Percentiles rank a stretch among this genome's conserved stretches.
Evolutionary conservation across 1,140 invertebrate species (phyloP).

Genomic region (Camponotus pennsylvanicus): DNA sequence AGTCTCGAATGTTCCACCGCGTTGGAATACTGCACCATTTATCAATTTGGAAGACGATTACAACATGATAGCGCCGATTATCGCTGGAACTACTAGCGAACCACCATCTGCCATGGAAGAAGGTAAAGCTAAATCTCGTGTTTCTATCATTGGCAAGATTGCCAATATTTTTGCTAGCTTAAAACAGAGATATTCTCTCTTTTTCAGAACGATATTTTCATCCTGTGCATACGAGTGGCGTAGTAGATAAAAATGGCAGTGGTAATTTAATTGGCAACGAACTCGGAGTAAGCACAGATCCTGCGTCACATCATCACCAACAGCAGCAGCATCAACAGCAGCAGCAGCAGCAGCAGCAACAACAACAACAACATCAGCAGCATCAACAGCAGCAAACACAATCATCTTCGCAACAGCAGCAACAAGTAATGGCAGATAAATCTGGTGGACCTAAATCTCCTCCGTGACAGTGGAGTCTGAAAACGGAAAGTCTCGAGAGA

Average conservation of each 20-base stretch:
- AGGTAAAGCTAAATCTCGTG: slow-evolving; percentile 71
- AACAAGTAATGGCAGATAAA: slow-evolving; percentile 85
- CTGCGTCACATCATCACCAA: slow-evolving; percentile 81
- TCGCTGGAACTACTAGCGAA: slow-evolving; percentile 84
- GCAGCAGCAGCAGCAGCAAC: slow-evolving; percentile 73
- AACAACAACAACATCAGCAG: slow-evolving; percentile 70
- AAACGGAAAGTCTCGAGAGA: slow-evolving; percentile 71
- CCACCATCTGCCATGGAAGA: slow-evolving; percentile 84
- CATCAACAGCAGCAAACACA: slow-evolving; percentile 76
- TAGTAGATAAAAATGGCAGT: slow-evolving; percentile 84
- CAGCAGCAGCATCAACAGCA: slow-evolving; percentile 80
- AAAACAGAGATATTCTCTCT: not conserved
- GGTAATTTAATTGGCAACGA: slow-evolving; percentile 82
- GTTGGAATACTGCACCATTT: slow-evolving; percentile 95
- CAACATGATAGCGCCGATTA: slow-evolving; percentile 91
- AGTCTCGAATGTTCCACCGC: slow-evolving; percentile 88
- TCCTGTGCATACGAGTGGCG: slow-evolving; percentile 84
- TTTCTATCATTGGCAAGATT: not conserved
- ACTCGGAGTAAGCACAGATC: slow-evolving; percentile 79
- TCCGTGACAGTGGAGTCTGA: slow-evolving; percentile 84
- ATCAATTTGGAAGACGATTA: slow-evolving; percentile 97
- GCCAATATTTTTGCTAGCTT: not conserved
- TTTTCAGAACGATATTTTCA: slow-evolving; percentile 85
- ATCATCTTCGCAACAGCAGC: slow-evolving; percentile 78
- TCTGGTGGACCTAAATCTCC: slow-evolving; percentile 84